These are phyloP conservation scores for Caenorhabditis doughertyi DNA, from an alignment of 2,888 invertebrate species.

Conservation along the genomic window DNA sequence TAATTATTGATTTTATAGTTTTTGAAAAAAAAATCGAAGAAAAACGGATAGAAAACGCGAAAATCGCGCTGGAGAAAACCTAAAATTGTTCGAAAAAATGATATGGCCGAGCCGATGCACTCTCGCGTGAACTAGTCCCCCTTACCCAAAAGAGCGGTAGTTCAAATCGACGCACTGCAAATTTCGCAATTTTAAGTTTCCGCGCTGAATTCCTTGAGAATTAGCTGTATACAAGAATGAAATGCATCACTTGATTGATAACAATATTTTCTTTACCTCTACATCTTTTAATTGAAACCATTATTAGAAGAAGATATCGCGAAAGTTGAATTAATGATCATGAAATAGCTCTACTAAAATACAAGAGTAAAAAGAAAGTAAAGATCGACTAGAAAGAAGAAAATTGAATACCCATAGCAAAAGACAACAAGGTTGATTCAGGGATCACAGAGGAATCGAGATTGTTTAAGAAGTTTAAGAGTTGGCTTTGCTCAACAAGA, in stretches of 20 bases:
- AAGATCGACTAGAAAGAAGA: slow-evolving; percentile 29
- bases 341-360: neutral
- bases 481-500: slow-evolving; percentile 66
- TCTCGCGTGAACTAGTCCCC: neutral
- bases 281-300: too few relatives aligned
- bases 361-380: neutral
- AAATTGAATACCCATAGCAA: slow-evolving; percentile 67
- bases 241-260: too few relatives aligned
- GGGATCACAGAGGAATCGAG: slow-evolving; percentile 62
- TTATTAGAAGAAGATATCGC: neutral
- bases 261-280: too few relatives aligned
- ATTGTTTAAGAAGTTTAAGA: slow-evolving; percentile 29
- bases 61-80: neutral
- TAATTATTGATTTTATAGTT: neutral
- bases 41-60: neutral
- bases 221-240: too few relatives aligned
- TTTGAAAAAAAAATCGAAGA: slow-evolving; percentile 1
- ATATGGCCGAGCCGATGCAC: neutral
- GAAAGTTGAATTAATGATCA: neutral
- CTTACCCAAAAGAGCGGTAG: neutral
- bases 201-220: too few relatives aligned
- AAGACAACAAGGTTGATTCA: slow-evolving; percentile 72
- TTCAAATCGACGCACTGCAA: too few relatives aligned
- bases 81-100: neutral
- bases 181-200: too few relatives aligned